Base-by-base conservation (phyloP, 2,797 vertebrate species). In the Acrocephalus scirpaceus region DNA sequence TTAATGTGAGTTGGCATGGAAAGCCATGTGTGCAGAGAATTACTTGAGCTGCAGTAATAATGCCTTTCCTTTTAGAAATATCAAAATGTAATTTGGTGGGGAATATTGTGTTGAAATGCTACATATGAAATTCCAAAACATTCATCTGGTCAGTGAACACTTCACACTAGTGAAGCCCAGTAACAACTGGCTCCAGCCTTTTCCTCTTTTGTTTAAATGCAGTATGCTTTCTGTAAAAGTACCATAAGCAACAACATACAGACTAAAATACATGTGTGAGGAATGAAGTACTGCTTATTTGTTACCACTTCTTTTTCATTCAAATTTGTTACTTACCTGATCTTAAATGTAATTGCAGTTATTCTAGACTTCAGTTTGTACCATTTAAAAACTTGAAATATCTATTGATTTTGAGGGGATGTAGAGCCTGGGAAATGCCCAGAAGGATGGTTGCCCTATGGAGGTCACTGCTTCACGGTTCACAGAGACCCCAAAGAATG, bases 401-500 rank as follows among this genome's bases (percentile, higher is more conserved):
- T 71, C 64, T 92, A 7, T 93, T 72, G 65, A 65, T 91, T 98
- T 98, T 67, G 20, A 94, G 98, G 90, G 45, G 92, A 96, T 72
- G 92, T 97, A 67, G 66, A 74, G 64, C 98, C 97, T 29, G 96
- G 87, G 72, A 97, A 97, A 97, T 99, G 99, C 76, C 98, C 98
- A 56, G 94, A 32, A 86, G 97, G 97, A 83, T 99, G 99, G 99
- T 73, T 98, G 91, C 98, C 98, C 3, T 99, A 99, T 40, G 96
- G 97, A 74, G 98, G 98, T 10, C 95, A 98, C 94, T 99, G 99
- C 88, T 99, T 99, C 95, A 96, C 89, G 91, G 91, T 99, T 93
- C 94, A 98, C 7, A 98, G 98, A 88, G 98, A 91, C 11, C 96
- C 95, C 65, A 98, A 96, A 95, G 98, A 97, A 34, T 99, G 99